Base-by-base conservation (phyloP, 2,113 vertebrate genomes). In the Numenius arquata region DNA sequence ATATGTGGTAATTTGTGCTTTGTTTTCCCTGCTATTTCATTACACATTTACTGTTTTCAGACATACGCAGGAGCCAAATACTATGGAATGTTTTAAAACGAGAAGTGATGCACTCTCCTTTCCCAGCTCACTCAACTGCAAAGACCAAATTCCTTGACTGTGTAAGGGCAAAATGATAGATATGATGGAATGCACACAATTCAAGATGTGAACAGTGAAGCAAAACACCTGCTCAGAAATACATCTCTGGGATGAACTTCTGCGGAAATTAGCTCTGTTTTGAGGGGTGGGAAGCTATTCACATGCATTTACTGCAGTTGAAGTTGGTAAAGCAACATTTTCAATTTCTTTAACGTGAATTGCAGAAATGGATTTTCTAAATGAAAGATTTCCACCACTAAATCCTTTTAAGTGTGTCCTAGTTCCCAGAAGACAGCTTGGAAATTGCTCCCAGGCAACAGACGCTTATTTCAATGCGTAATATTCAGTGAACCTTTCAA, bases 351-450 rank as follows among this genome's bases (percentile, higher is more conserved):
- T 97, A 97, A 97, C 96, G 94, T 27, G 74, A 96, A 97, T 97
- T 95, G 93, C 74, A 85, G 79, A 98, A 98, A 95, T 96, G 94
- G 89, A 90, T 97, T 97, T 97, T 97, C 88, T 97, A 97, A 97
- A 97, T 97, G 96, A 98, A 97, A 96, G 81, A 96, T 97, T 97
- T 97, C 90, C 86, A 96, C 80, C 89, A 91, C 75, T 97, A 97
- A 98, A 98, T 97, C 91, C 93, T 98, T 97, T 98, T 96, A 98
- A 97, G 92, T 97, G 73, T 98, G 85, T 96, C 93, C 96, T 97
- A 66, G 88, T 96, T 98, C 95, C 94, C 96, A 94, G 85, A 92
- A 97, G 96, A 97, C 95, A 97, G 79, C 83, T 94, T 96, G 62
- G 61, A 97, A 98, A 98, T 97, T 98, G 96, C 93, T 98, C 90